Conservation (phyloP, 2,888 invertebrate species). For the Tenthredo livida region DNA sequence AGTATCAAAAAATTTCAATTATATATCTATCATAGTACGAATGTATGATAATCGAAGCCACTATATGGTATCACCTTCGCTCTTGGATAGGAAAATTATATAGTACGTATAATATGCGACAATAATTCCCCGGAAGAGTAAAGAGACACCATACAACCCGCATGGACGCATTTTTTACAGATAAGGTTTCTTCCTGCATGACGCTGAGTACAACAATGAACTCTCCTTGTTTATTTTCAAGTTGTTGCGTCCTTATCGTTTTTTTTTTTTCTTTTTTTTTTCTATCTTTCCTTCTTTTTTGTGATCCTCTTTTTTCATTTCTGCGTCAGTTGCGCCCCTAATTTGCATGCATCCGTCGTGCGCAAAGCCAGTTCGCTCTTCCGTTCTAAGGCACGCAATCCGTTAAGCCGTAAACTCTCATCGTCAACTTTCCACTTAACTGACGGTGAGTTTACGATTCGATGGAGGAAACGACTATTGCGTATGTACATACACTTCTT, state of each 20-base stretch:
- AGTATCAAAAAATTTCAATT: not conserved
- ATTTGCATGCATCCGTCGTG: constrained; percentile 40
- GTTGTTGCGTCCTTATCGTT: not conserved
- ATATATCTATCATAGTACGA: not conserved
- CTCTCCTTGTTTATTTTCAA: not conserved
- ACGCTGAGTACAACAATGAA: not conserved
- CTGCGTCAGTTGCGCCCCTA: constrained; percentile 16
- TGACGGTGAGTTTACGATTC: not conserved
- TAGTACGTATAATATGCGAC: not conserved
- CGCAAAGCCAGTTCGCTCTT: not conserved
- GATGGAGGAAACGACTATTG: not conserved
- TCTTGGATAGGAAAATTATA: not conserved
- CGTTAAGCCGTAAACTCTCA: not conserved
- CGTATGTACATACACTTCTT: not conserved
- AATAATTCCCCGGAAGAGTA: not conserved
- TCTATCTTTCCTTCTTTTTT: not conserved
- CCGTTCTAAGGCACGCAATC: constrained; percentile 25
- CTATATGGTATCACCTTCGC: not conserved
- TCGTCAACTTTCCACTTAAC: constrained; percentile 13
- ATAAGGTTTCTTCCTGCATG: not conserved
- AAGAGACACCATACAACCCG: not conserved
- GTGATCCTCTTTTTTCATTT: not conserved
- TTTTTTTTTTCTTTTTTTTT: not conserved
- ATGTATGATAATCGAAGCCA: not conserved
- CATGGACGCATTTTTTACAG: not conserved